Evolutionary conservation across 2,113 vertebrate genomes (phyloP).

Genomic region (Aspiorhynchus laticeps): DNA sequence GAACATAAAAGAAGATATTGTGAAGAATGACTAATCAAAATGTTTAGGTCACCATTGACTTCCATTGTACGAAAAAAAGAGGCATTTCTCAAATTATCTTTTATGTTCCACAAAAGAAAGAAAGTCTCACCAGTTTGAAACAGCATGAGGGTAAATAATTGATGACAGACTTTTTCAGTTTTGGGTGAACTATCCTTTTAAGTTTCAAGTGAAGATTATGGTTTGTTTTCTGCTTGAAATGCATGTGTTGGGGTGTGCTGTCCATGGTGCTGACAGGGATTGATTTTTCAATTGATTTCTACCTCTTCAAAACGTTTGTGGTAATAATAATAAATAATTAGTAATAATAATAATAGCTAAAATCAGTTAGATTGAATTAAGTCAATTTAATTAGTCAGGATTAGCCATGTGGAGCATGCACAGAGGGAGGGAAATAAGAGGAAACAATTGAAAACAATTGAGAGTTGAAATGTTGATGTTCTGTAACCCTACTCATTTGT

Average conservation of each 20-base stretch:
- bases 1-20: too few species aligned
- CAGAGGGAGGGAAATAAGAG: background rate
- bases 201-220: background rate
- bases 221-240: background rate
- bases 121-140: background rate
- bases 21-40: too few species aligned
- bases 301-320: background rate
- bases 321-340: background rate
- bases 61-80: too few species aligned
- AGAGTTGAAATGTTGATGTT: background rate
- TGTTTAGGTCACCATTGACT: too few species aligned
- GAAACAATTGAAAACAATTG: background rate
- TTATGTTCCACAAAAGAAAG: background rate
- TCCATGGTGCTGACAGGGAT: constrained; percentile 67
- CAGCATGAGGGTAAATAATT: background rate
- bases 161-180: background rate
- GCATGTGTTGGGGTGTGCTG: constrained; percentile 48
- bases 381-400: background rate
- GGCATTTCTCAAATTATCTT: too few species aligned
- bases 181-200: background rate
- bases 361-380: background rate
- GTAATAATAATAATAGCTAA: background rate
- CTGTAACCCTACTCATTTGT: background rate
- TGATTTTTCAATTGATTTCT: background rate
- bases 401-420: background rate